Base-by-base conservation (phyloP, 1,140 invertebrate genomes). In the Lutraria rhynchaena region DNA sequence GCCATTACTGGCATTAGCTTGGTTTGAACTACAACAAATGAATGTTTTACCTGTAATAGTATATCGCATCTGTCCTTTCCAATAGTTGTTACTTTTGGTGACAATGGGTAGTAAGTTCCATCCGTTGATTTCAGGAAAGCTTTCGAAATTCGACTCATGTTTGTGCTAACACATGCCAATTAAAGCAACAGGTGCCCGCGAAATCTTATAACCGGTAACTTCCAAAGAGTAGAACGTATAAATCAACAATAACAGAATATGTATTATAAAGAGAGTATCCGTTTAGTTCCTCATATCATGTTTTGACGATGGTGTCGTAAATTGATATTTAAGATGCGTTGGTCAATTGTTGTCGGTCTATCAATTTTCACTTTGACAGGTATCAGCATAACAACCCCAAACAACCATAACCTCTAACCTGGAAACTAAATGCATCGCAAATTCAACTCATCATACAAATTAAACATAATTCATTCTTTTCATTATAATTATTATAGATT, bases 41-140 rank as follows among this genome's bases (percentile, higher is more conserved):
- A n/a, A 31, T 19, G 22, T 51, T 17, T 75, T 87, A 93, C 92
- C 90, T 91, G 88, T 44, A 92, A 88, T 15, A 85, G 87, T 27
- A 92, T 83, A 85, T 92, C 92, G 87, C 92, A 92, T 31, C 89
- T 87, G 82, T 92, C 92, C 76, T 89, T 83, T 63, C 92, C 92
- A 70, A 93, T 81, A 17, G 91, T 92, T 35, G 92, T 92, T 27
- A 92, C 87, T 80, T 91, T 90, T 17, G 89, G 89, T 1, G 89
- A 69, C 33, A 91, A 58, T 13, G 77, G 85, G 70, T 87, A 89
- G 58, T 88, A 82, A 22, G 80, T 75, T 31, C 90, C 89, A 82
- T 92, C 91, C 44, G 76, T 67, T 58, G 86, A 88, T 86, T 90
- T 91, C 51, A 92, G 85, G 87, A 71, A 90, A 60, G 90, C 90